These are phyloP conservation scores for Poeciliopsis prolifica DNA, from an alignment of 2,113 vertebrate species.

Conservation along the genomic window DNA sequence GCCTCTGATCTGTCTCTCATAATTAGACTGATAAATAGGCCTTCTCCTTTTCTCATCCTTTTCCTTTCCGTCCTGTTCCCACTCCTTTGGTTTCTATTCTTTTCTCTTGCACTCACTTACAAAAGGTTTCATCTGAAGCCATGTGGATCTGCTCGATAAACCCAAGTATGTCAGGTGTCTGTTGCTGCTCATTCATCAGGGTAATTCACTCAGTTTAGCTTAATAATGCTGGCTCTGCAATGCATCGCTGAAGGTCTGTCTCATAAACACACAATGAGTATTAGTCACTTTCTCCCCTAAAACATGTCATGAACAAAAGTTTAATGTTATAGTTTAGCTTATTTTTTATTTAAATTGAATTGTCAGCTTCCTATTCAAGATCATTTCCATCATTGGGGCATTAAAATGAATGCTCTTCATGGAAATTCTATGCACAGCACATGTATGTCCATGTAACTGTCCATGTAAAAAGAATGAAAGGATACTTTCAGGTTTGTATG, in stretches of 20 bases:
- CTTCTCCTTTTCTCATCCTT: slow-evolving; percentile 20
- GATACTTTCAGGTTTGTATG: too few relatives aligned
- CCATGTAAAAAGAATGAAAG: too few relatives aligned
- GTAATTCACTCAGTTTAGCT: not conserved
- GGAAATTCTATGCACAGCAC: too few relatives aligned
- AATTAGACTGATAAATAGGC: slow-evolving; percentile 80
- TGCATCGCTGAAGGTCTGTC: not conserved
- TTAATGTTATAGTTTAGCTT: not conserved
- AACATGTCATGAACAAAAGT: not conserved
- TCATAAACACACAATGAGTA: too few relatives aligned
- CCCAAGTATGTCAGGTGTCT: not conserved
- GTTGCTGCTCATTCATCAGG: not conserved
- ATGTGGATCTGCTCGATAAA: not conserved
- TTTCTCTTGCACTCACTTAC: slow-evolving; percentile 1
- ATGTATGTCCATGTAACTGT: too few relatives aligned
- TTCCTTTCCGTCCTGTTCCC: slow-evolving; percentile 11
- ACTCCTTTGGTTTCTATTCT: not conserved
- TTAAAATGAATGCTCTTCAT: too few relatives aligned
- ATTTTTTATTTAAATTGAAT: not conserved
- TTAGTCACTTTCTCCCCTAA: too few relatives aligned
- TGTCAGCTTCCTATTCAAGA: not conserved
- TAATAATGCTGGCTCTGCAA: not conserved
- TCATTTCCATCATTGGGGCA: not conserved
- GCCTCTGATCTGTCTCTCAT: slow-evolving; percentile 68
- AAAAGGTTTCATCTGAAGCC: slow-evolving; percentile 13